Percentiles rank a stretch among this genome's conserved stretches.
Evolutionary conservation across 2,888 invertebrate genomes (phyloP).

Genomic region (Caenorhabditis sp.): DNA sequence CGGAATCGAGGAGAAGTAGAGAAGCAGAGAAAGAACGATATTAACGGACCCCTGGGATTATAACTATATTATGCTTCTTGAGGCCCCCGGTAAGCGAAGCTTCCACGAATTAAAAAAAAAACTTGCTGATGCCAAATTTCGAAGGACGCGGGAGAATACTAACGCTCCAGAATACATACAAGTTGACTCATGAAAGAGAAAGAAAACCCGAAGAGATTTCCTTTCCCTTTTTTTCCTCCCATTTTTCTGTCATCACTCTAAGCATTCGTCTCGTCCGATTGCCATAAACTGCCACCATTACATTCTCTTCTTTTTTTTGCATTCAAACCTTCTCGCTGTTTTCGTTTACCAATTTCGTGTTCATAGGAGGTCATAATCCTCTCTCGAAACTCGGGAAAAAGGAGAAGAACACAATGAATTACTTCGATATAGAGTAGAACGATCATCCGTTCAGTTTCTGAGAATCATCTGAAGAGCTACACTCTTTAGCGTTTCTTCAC

Average conservation of each 20-base stretch:
- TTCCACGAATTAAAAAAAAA: too few relatives aligned
- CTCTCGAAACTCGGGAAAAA: conserved; percentile 6
- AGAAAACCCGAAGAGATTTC: conserved; percentile 39
- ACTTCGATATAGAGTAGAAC: not conserved
- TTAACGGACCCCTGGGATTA: not conserved
- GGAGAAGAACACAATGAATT: not conserved
- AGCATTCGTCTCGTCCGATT: conserved; percentile 20
- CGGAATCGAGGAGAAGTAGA: conserved; percentile 15
- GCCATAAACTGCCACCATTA: conserved; percentile 61
- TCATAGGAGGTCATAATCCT: conserved; percentile 41
- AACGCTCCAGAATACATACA: too few relatives aligned
- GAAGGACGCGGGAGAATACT: too few relatives aligned
- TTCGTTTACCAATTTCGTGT: conserved; percentile 13
- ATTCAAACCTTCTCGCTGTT: conserved; percentile 21
- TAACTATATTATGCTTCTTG: too few relatives aligned
- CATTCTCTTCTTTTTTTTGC: conserved; percentile 28
- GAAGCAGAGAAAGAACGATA: not conserved
- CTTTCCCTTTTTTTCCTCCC: conserved; percentile 14
- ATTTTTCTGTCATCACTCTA: conserved; percentile 30
- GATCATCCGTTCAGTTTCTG: conserved; percentile 43
- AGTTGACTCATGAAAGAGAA: conserved; percentile 1
- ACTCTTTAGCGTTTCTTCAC: not conserved
- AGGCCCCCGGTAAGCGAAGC: too few relatives aligned
- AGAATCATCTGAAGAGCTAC: conserved; percentile 14
- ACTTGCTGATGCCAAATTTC: too few relatives aligned